Evolutionary conservation across 2,888 invertebrate genomes (phyloP).

Genomic region (Tenthredo livida): DNA sequence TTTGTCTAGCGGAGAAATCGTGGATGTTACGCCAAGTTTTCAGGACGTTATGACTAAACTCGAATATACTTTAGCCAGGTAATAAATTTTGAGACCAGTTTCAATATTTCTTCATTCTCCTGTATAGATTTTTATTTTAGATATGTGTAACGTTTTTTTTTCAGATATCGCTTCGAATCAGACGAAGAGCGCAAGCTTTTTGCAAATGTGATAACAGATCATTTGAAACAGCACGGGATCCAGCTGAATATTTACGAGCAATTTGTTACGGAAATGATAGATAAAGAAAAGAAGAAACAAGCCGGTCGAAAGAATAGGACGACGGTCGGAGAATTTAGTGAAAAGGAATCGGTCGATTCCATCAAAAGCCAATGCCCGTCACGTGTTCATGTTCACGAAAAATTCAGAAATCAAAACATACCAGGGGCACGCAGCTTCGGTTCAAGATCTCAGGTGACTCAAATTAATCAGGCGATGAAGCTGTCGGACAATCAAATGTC

Average conservation of each 20-base stretch:
- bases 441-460: neutral
- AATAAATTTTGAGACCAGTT: conserved; percentile 32
- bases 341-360: neutral
- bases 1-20: neutral
- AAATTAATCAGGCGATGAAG: neutral
- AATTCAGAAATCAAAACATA: neutral
- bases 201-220: neutral
- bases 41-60: conserved; percentile 57
- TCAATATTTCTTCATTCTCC: neutral
- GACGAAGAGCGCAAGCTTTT: conserved; percentile 17
- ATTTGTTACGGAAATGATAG: neutral
- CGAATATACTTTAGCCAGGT: conserved; percentile 56
- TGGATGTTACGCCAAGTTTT: conserved; percentile 45
- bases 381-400: neutral
- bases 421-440: neutral
- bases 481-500: neutral
- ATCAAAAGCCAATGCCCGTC: neutral
- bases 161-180: conserved; percentile 16
- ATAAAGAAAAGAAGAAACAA: neutral
- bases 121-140: neutral
- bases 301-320: neutral
- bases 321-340: neutral
- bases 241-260: neutral
- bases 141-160: neutral
- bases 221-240: neutral